These are phyloP conservation scores for Drosophila silvestris DNA, from an alignment of 2,888 invertebrate genomes.

Conservation along the genomic window DNA sequence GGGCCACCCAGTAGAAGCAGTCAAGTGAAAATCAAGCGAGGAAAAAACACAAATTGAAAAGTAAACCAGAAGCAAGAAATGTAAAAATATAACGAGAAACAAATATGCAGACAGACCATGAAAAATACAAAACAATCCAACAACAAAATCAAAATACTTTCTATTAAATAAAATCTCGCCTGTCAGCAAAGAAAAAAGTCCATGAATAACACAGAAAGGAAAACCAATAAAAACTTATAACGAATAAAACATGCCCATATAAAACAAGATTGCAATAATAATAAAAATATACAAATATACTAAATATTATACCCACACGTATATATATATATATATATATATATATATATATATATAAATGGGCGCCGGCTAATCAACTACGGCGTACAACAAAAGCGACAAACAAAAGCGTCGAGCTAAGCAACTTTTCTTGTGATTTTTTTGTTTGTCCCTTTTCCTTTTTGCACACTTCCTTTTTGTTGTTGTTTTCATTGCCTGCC, in stretches of 20 bases:
- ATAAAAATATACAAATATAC: conserved; percentile 25
- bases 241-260: conserved; percentile 33
- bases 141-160: conserved; percentile 21
- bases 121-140: not conserved
- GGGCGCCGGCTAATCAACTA: conserved; percentile 63
- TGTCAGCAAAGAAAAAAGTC: conserved; percentile 29
- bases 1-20: conserved; percentile 49
- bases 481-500: conserved; percentile 44
- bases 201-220: conserved; percentile 40
- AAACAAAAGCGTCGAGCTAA: conserved; percentile 50
- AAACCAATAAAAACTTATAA: conserved; percentile 41
- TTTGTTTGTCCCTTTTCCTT: conserved; percentile 6
- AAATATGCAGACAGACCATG: conserved; percentile 9
- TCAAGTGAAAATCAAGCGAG: conserved; percentile 26
- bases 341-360: conserved; percentile 15
- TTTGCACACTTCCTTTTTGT: conserved; percentile 11
- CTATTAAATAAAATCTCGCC: conserved; percentile 17
- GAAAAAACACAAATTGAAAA: conserved; percentile 27
- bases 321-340: not conserved
- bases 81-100: conserved; percentile 1
- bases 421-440: conserved; percentile 47
- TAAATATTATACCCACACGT: conserved; percentile 1
- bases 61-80: conserved; percentile 1
- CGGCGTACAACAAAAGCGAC: conserved; percentile 22
- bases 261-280: conserved; percentile 57